Conservation (phyloP, 2,113 vertebrate genomes). For the Megalops atlanticus region DNA sequence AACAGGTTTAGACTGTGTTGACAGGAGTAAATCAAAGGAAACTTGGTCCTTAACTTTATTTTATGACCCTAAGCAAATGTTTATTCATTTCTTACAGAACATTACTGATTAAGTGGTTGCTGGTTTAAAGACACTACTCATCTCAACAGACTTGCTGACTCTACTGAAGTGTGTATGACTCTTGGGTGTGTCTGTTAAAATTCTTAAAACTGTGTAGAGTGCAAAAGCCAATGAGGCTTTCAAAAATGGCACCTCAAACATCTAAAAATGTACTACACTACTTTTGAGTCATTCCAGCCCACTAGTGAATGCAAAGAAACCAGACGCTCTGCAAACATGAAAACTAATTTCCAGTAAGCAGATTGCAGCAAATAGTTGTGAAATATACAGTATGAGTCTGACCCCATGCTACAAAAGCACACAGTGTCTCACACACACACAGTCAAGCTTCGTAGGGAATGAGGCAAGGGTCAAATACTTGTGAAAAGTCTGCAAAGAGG, state of each 20-base stretch:
- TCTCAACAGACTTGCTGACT: too few species aligned
- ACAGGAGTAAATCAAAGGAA: background rate
- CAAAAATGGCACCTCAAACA: too few species aligned
- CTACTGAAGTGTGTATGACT: too few species aligned
- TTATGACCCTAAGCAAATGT: too few species aligned
- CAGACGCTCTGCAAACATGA: background rate
- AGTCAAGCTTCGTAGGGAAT: background rate
- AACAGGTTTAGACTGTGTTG: too few species aligned
- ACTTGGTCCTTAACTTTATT: background rate
- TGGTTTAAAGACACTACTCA: background rate
- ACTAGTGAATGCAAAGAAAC: background rate
- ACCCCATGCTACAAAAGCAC: background rate
- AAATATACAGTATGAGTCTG: background rate
- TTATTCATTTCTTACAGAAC: background rate
- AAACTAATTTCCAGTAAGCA: background rate
- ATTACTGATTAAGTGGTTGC: background rate
- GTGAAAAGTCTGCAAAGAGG: background rate
- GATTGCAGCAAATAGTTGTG: background rate
- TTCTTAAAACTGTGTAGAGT: too few species aligned
- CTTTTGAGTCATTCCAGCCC: background rate
- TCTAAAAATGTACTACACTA: too few species aligned
- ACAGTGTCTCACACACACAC: background rate
- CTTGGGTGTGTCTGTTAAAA: too few species aligned
- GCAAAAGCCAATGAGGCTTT: too few species aligned
- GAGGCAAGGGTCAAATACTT: background rate